Conservation (phyloP, 1,140 invertebrate species). For the Scaptomyza pallida region DNA sequence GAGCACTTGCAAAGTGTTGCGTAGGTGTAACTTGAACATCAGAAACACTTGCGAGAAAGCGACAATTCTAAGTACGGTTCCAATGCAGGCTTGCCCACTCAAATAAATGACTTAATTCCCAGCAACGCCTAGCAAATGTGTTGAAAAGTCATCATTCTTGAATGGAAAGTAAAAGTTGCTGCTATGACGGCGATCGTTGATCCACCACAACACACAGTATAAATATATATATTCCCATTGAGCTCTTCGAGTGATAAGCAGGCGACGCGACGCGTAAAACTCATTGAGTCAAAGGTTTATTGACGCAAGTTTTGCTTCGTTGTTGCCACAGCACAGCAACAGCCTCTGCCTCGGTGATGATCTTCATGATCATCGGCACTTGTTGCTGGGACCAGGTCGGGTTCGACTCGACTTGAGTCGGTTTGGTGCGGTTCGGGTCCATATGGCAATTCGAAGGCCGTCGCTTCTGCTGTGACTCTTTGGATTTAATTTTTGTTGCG, state of each 20-base stretch:
- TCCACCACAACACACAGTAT: conserved; percentile 26
- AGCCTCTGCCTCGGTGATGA: conserved; percentile 36
- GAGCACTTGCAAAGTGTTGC: conserved; percentile 43
- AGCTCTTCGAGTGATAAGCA: conserved; percentile 62
- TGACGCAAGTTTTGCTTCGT: conserved; percentile 47
- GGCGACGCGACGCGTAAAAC: conserved; percentile 36
- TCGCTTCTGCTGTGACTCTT: conserved; percentile 43
- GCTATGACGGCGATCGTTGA: conserved; percentile 45
- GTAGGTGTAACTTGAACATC: conserved; percentile 41
- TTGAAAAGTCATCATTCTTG: conserved; percentile 57
- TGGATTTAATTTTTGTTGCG: neutral
- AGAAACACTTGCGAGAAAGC: conserved; percentile 54
- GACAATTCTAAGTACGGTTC: conserved; percentile 61
- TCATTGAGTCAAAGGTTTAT: conserved; percentile 77
- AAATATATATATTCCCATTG: conserved; percentile 41
- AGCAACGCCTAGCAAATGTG: neutral
- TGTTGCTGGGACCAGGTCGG: conserved; percentile 60
- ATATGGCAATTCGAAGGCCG: conserved; percentile 72
- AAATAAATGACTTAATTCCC: conserved; percentile 65
- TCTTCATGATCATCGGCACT: conserved; percentile 54
- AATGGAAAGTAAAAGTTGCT: conserved; percentile 78
- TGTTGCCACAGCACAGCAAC: conserved; percentile 22
- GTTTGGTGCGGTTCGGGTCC: conserved; percentile 45
- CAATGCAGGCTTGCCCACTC: neutral
- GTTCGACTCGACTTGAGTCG: conserved; percentile 25